Base-by-base conservation (phyloP, 1,140 invertebrate genomes). In the Rhysida immarginata region DNA sequence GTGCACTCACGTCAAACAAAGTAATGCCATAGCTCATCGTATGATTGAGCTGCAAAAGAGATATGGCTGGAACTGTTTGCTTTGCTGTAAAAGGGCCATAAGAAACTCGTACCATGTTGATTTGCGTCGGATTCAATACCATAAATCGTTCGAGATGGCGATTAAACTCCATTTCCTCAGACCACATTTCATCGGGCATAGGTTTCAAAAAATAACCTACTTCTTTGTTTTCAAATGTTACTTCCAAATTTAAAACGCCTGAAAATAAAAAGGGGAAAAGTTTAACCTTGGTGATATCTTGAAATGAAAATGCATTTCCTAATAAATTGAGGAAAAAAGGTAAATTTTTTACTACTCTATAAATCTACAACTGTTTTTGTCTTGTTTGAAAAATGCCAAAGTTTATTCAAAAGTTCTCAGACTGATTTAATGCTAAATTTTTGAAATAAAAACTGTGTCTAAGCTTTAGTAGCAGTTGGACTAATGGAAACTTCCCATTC, bases 41-140 rank as follows among this genome's bases (percentile, higher is more conserved):
- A 23, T 58, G 50, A 56, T 58, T 54, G 54, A 60, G n/a, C 53
- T 35, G 85, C 14, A 89, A 83, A 55, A 87, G 79, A 63, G 86
- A 87, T n/a, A 85, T 74, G 0, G 86, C 85, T n/a, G 87, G 87
- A 16, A 93, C 87, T 1, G 87, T 92, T 70, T 93, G 87, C 64
- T 91, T 91, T 26, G 87, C 91, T 58, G 85, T 88, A 71, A 93
- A 93, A 1, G 89, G 89, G 2, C 90, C 90, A 63, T 92, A 93
- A 3, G 84, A 87, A 8, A 88, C 87, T 16, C 87, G 74, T 2
- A 94, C 83, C 0, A 87, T 88, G 0, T 87, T 84, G 3, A 88
- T 85, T 57, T 86, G 80, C 25, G 84, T 85, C 27, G 85, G 86
- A 66, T 91, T 85, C 61, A 92, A 81, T 2, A 92, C 85, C 5